phyloP scores from a whole-genome alignment of 2,113 vertebrate species.

The Bolborhynchus lineola region DNA sequence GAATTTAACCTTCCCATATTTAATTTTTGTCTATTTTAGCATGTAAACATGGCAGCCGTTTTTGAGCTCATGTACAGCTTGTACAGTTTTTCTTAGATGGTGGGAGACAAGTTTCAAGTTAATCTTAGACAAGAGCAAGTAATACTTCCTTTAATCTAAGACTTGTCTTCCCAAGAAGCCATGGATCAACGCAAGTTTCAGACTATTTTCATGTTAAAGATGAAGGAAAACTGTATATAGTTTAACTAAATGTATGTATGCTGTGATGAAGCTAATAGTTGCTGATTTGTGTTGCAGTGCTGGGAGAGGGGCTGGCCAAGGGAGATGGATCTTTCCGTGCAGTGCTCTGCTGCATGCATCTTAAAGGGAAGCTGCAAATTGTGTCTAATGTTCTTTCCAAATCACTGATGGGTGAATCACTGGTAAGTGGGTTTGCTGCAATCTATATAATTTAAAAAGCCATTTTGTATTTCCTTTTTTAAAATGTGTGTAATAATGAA shows the following conservation, averaged over 20 bases:
- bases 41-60: not conserved
- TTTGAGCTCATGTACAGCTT: not conserved
- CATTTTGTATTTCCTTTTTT: not conserved
- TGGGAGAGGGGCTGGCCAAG: conserved; percentile 89
- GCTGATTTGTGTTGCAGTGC: conserved; percentile 78
- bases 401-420: conserved; percentile 92
- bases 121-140: not conserved
- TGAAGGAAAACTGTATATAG: not conserved
- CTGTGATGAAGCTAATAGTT: conserved; percentile 16
- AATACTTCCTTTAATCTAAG: not conserved
- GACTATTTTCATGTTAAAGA: not conserved
- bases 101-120: not conserved
- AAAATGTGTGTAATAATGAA: not conserved
- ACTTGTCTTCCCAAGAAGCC: not conserved
- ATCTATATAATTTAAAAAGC: not conserved
- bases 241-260: not conserved
- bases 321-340: conserved; percentile 87
- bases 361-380: conserved; percentile 93
- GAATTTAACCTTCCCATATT: not conserved
- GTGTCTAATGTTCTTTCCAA: conserved; percentile 92
- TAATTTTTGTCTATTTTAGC: conserved; percentile 33
- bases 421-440: conserved; percentile 81
- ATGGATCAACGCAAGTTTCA: not conserved
- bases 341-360: conserved; percentile 89
- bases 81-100: not conserved